A percentile compares a stretch with the other conserved stretches of the same genome.
phyloP scores from a whole-genome alignment of 1,140 invertebrate genomes.

The Pollicipes pollicipes region DNA sequence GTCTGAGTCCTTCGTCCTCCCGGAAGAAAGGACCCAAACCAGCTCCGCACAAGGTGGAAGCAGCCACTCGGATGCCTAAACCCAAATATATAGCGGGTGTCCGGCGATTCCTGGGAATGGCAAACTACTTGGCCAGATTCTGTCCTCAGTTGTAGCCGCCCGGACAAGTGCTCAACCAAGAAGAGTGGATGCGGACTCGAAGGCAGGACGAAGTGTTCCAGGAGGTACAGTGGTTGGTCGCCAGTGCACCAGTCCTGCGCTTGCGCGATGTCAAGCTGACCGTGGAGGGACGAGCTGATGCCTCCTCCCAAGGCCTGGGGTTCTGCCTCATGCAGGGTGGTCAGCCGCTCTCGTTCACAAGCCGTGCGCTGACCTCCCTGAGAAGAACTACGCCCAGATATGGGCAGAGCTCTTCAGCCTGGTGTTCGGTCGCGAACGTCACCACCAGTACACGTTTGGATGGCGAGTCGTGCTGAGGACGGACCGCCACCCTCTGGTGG shows the following conservation, averaged over 20 bases:
- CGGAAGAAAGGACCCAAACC: neutral
- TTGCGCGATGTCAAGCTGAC: neutral
- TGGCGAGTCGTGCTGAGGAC: conserved; percentile 5
- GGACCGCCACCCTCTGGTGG: conserved; percentile 1
- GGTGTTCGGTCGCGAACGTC: conserved; percentile 7
- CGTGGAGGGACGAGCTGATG: neutral
- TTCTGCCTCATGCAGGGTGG: conserved; percentile 6
- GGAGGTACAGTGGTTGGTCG: neutral
- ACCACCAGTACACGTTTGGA: conserved; percentile 10
- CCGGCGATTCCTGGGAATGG: neutral
- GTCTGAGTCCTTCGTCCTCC: too few species aligned
- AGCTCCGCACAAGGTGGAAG: neutral
- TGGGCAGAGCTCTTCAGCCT: conserved; percentile 12
- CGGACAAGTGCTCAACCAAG: neutral
- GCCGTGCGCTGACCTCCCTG: conserved; percentile 22
- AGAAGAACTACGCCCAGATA: conserved; percentile 22
- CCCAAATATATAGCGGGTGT: neutral
- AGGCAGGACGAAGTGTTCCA: neutral
- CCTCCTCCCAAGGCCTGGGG: conserved; percentile 6
- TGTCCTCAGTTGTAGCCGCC: neutral
- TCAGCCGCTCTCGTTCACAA: conserved; percentile 3
- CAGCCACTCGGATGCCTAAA: neutral
- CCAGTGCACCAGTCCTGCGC: neutral
- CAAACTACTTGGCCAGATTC: neutral
- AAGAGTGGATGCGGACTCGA: neutral